A percentile compares a stretch with the other conserved stretches of the same genome.
Conservation (phyloP, 1,140 invertebrate species). For the Aethina tumida region DNA sequence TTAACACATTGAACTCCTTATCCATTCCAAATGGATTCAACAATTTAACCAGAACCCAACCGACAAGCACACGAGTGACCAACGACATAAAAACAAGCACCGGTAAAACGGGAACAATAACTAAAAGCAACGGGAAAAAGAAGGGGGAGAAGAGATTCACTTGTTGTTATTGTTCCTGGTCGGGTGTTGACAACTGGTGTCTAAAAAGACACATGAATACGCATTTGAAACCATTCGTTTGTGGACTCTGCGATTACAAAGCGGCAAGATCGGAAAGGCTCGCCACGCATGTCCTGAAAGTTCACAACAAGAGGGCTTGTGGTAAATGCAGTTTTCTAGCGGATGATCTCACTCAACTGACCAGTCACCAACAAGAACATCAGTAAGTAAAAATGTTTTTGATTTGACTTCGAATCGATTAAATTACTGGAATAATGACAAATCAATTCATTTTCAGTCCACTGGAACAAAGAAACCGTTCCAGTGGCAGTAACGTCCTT, state of each 20-base stretch:
- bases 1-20: constrained; percentile 26
- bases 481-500: constrained; percentile 24
- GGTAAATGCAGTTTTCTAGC: constrained; percentile 76
- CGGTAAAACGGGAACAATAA: constrained; percentile 20
- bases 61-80: too few species aligned
- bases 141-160: constrained; percentile 48
- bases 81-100: constrained; percentile 20
- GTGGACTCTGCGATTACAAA: constrained; percentile 83
- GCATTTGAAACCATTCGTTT: constrained; percentile 82
- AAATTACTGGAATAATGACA: background rate
- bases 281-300: constrained; percentile 79
- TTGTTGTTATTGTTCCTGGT: constrained; percentile 83
- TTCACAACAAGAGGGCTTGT: constrained; percentile 83
- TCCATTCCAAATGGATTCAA: constrained; percentile 32
- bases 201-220: constrained; percentile 84
- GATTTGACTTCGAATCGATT: background rate
- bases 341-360: constrained; percentile 66
- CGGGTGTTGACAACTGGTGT: constrained; percentile 89
- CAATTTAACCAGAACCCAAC: constrained; percentile 24
- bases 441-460: constrained; percentile 26
- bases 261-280: constrained; percentile 76
- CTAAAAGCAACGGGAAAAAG: constrained; percentile 29
- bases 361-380: constrained; percentile 61
- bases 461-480: constrained; percentile 31
- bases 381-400: constrained; percentile 42